phyloP scores from a whole-genome alignment of 2,797 vertebrate genomes.

The Lophotriccus pileatus region DNA sequence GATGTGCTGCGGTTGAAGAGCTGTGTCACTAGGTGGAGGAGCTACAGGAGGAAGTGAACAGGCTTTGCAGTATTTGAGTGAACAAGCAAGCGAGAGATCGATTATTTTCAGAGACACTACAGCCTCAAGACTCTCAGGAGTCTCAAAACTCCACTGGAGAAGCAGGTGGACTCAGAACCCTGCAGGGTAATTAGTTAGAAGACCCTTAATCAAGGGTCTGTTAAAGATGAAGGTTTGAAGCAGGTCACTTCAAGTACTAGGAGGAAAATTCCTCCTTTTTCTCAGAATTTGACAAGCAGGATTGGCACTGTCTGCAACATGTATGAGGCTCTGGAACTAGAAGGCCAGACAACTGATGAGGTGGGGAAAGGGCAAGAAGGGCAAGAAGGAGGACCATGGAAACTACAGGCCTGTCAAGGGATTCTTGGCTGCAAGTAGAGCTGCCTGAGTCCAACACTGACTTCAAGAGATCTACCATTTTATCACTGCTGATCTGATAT shows the following conservation, averaged over 20 bases:
- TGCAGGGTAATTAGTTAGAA: neutral
- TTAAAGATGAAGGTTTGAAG: neutral
- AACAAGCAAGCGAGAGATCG: neutral
- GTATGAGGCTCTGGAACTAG: neutral
- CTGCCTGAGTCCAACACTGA: neutral
- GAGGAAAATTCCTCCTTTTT: neutral
- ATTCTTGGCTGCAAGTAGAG: neutral
- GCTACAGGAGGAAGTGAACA: neutral
- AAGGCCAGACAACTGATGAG: neutral
- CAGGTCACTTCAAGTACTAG: neutral
- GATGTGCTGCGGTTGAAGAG: neutral
- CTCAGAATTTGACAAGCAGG: neutral
- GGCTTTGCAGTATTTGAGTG: neutral
- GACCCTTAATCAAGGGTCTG: neutral
- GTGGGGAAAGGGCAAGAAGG: neutral
- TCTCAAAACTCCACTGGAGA: neutral
- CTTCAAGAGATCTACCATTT: neutral
- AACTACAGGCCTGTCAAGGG: neutral
- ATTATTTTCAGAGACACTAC: neutral
- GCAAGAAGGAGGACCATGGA: neutral
- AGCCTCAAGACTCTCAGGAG: neutral
- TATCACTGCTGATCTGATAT: rapidly evolving
- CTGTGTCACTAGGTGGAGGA: neutral
- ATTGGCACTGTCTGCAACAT: neutral
- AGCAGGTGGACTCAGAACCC: neutral